Percentiles rank a stretch among this genome's conserved stretches.
Evolutionary conservation across 2,113 vertebrate genomes (phyloP).

Genomic region (Platanista minor): DNA sequence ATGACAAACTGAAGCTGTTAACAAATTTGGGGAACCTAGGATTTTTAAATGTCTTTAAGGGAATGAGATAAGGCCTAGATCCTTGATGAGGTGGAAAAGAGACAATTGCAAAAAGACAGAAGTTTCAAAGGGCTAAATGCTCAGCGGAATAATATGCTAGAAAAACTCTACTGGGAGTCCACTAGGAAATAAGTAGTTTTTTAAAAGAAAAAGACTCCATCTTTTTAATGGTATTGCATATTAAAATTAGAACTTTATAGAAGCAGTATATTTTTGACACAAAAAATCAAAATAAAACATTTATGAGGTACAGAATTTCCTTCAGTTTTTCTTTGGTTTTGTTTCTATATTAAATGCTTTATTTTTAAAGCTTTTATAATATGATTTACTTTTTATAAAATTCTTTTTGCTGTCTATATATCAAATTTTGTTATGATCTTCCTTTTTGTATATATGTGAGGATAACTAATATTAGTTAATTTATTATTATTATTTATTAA

Average conservation of each 20-base stretch:
- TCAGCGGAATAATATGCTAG: background rate
- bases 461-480: background rate
- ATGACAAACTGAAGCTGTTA: background rate
- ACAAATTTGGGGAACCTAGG: background rate
- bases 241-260: background rate
- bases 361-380: background rate
- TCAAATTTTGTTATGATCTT: background rate
- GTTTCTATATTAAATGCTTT: background rate
- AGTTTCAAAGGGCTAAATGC: background rate
- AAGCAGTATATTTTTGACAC: background rate
- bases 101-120: background rate
- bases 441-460: background rate
- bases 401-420: background rate
- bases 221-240: background rate
- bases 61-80: background rate
- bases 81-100: background rate
- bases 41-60: background rate
- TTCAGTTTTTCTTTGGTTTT: background rate
- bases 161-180: background rate
- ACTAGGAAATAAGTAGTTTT: background rate
- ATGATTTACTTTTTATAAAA: background rate
- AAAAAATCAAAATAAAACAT: background rate
- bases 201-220: background rate
- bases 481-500: background rate
- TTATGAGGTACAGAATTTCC: background rate